Base-by-base conservation (phyloP, 2,113 vertebrate genomes). In the Phocoena phocoena region DNA sequence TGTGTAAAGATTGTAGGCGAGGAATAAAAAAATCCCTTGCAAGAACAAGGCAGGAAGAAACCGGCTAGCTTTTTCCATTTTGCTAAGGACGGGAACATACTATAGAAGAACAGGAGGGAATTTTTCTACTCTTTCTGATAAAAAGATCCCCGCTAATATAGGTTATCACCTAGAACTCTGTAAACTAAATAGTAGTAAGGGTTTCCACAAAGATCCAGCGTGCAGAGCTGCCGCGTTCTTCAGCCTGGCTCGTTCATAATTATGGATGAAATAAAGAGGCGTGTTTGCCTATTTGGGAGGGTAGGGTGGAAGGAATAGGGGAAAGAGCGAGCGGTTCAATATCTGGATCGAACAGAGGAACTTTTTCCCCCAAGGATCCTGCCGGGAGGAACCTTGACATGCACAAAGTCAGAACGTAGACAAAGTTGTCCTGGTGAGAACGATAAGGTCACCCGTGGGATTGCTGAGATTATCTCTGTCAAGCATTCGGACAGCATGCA, bases 401-500 rank as follows among this genome's bases (percentile, higher is more conserved):
- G 98, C 99, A 99, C 99, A 99, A 99, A 99, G 99, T 99, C 99
- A 98, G 98, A 98, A 98, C 97, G 98, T 97, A 99, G 99, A 99
- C 98, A 98, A 98, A 98, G 99, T 99, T 99, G 98, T 99, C 99
- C 99, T 99, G 99, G 98, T 98, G 99, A 98, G 98, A 98, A 99
- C 98, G 99, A 99, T 99, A 99, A 99, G 99, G 99, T 99, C 99
- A 99, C 99, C 99, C 99, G 97, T 98, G 99, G 99, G 99, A 99
- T 99, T 99, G 99, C 98, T 98, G 98, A 99, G 99, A 99, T 99
- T 99, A 99, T 99, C 99, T 99, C 99, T 99, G 99, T 99, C 99
- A 99, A 99, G 99, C 99, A 99, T 99, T 99, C 99, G 99, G 99
- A 99, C 99, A 99, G 99, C 99, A 99, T 98, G 99, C 99, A 99